Evolutionary conservation across 2,113 vertebrate genomes (phyloP), one percentile per base, ranked within the genome.

Genomic region (Leptocoma aspasia): DNA sequence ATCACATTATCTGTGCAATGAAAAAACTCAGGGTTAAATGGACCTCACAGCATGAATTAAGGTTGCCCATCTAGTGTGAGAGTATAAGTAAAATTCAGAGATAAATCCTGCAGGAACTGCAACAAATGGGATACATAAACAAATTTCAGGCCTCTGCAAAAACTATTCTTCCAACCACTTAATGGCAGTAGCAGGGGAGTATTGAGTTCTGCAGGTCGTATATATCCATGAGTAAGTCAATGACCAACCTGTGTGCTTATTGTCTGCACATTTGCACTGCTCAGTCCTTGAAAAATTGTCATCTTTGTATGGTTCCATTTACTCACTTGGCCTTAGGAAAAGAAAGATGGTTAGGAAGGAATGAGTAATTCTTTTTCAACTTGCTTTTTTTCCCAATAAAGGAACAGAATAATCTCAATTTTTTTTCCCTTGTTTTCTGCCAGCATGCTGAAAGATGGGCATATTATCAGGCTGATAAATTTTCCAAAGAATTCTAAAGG

Each of bases 391-490:
- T 14, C 27, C 22, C 10, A 49, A 20, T 56, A 80, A 85, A 90
- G 27, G 15, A 88, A 33, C 8, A 61, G 26, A 77, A 85, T 87
- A 79, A 85, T 60, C 15, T 81, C 30, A 10, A 11, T 26, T 47
- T 85, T 68, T 53, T 17, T 11, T 0, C 16, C 54, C 35, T 70
- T 83, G 16, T 91, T 85, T 65, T 73, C 63, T 89, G 69, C 83
- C 73, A 91, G 26, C 41, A 82, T 39, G 42, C 60, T 94, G 73
- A 92, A 91, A 82, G 91, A 94, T 79, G 37, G 86, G 50, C 86
- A 73, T 28, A 52, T 91, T 84, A 95, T 95, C 87, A 87, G 73
- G 47, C 53, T 80, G 84, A 87, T 89, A 92, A 57, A 82, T 87
- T 90, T 92, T 95, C 73, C 59, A 41, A 84, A 84, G 90, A 72